Base-by-base conservation (phyloP, 2,113 vertebrate species). In the Tretioscincus oriximinensis region DNA sequence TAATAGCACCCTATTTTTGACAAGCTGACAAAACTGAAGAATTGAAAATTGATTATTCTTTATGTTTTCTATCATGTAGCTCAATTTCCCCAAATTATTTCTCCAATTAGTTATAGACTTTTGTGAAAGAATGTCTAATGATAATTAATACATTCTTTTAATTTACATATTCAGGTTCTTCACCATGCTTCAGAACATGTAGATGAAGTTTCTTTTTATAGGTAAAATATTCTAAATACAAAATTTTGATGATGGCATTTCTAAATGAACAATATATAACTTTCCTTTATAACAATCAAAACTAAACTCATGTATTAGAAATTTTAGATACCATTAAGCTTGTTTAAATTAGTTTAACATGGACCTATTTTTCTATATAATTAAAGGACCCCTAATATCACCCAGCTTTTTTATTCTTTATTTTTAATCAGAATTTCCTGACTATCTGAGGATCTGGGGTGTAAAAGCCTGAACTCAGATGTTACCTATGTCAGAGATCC, bases 81-180 rank as follows among this genome's bases (percentile, higher is more conserved):
- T 93, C 89, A 93, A 85, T 92, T 93, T 91, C 85, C 91, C 90
- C 90, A 90, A 93, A 94, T 95, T 91, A 92, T 91, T 92, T 93
- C 91, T 93, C 90, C 90, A 94, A 93, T 95, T 94, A 92, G 90
- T 90, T 90, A 86, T 79, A 89, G 86, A 90, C 89, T 89, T 81
- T 95, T 92, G 87, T 94, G 92, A 93, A 91, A 90, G 90, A 90
- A 92, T 91, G 90, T 93, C 90, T 94, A 93, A 94, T 94, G 93
- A 92, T 94, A 94, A 95, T 94, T 93, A 90, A 91, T 89, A 89
- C 84, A 84, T 91, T 84, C 82, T 84, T 87, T 78, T 41, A 72
- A 93, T 94, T 95, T 95, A 86, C 90, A 91, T 93, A 89, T 89
- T 90, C 86, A 79, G 72, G 64, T 85, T 92, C 28, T 58, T n/a